Percentiles rank a stretch among this genome's conserved stretches.
Conservation (phyloP, 2,797 vertebrate genomes). For the Sternotherus odoratus region DNA sequence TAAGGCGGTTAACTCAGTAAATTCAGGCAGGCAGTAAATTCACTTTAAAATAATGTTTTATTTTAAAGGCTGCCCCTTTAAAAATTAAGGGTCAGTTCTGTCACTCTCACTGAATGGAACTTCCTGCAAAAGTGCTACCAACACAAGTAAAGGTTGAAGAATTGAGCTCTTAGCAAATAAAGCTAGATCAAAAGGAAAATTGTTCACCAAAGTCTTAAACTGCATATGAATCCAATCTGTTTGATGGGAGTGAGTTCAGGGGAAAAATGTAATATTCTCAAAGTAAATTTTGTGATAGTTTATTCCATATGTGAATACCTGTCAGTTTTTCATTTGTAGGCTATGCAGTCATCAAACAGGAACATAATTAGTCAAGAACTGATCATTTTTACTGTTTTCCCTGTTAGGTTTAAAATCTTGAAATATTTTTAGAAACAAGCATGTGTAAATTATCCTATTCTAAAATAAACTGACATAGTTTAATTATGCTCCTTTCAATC, state of each 20-base stretch:
- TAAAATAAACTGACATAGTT: constrained; percentile 12
- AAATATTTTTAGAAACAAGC: constrained; percentile 54
- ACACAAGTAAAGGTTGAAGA: not conserved
- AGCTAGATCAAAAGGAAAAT: not conserved
- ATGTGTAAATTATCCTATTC: not conserved
- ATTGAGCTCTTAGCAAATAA: not conserved
- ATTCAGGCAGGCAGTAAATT: not conserved
- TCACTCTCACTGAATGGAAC: not conserved
- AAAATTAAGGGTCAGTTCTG: not conserved
- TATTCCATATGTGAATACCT: constrained; percentile 12
- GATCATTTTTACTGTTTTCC: constrained; percentile 34
- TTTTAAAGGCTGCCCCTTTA: not conserved
- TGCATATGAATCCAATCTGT: not conserved
- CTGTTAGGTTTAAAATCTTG: constrained; percentile 32
- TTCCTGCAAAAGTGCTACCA: not conserved
- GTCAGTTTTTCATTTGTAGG: constrained; percentile 28
- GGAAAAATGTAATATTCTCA: constrained; percentile 4
- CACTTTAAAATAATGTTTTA: not conserved
- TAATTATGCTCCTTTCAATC: not conserved
- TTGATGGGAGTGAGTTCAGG: not conserved
- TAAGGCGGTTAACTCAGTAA: not conserved
- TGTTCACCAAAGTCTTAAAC: not conserved
- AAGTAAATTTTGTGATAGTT: constrained; percentile 18
- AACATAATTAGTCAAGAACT: not conserved
- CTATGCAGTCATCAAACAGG: constrained; percentile 4